Base-by-base conservation (phyloP, 2,888 invertebrate species). In the Erebia epiphron region DNA sequence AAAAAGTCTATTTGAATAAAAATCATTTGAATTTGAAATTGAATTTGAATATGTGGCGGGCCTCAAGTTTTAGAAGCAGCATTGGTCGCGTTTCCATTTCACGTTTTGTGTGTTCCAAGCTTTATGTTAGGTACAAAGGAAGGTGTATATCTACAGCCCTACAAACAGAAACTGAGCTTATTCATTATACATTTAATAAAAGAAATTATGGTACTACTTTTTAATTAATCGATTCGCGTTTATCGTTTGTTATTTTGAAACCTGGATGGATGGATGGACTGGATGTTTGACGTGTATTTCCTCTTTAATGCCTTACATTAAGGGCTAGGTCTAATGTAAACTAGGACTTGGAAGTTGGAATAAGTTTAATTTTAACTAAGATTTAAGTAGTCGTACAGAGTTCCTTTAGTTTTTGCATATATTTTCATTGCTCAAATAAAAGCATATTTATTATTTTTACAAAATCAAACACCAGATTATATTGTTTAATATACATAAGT, bases 141-240 rank as follows among this genome's bases (percentile, higher is more conserved):
- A 4, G 63, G 16, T 52, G n/a, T 72, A 72, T 54, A 54, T 18
- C 1, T 11, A 54, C 18, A 50, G 54, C 18, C 35, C 70, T 69
- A 67, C 69, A 70, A 69, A 73, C 72, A 73, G 74, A 67, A 73
- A 70, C 71, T 70, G 67, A 71, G 71, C 73, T 54, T 70, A 70
- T 67, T 64, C 52, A 61, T 21, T 61, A 52, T 35, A 54, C 1
- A n/a, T 1, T 4, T 21, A 65, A 71, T 72, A 72, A 75, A 46
- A 68, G 71, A 67, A 64, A 69, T 73, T 73, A 71, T 69, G 69
- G 56, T 16, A 58, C 58, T 8, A 72, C 56, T 66, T 35, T 69
- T 43, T 16, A 18, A 50, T 50, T 60, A 41, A 50, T 26, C 14
- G 9, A 35, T 35, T 16, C n/a, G 14, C 41, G 43, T 43, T 43